Evolutionary conservation across 2,797 vertebrate species (phyloP).

Genomic region (Lophura swinhoii): DNA sequence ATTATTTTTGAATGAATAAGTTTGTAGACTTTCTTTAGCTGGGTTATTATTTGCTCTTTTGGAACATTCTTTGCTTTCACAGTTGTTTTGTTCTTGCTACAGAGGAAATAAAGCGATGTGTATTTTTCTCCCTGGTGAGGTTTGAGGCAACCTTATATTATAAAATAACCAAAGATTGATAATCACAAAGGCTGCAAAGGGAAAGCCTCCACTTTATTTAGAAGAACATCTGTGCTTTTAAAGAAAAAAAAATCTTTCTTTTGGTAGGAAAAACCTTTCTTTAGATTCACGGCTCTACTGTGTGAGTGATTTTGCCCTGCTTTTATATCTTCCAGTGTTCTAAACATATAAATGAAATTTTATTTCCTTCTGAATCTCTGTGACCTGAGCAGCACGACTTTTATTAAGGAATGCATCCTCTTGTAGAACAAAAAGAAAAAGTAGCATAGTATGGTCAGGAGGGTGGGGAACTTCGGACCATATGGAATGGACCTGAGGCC

Average conservation of each 20-base stretch:
- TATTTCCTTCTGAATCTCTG: not conserved
- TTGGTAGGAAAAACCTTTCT: not conserved
- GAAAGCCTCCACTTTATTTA: slow-evolving; percentile 21
- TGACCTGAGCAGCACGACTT: slow-evolving; percentile 34
- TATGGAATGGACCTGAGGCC: slow-evolving; percentile 41
- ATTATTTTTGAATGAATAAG: slow-evolving; percentile 54
- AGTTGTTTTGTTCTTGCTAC: slow-evolving; percentile 37
- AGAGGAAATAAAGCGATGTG: slow-evolving; percentile 41
- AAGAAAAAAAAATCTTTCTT: not conserved
- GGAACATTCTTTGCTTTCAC: slow-evolving; percentile 15
- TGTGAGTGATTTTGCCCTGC: not conserved
- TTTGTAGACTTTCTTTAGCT: slow-evolving; percentile 8
- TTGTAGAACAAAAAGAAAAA: not conserved
- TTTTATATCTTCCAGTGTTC: slow-evolving; percentile 13
- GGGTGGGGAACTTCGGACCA: slow-evolving; percentile 29
- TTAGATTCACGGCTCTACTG: not conserved
- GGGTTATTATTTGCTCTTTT: slow-evolving; percentile 27
- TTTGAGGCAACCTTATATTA: slow-evolving; percentile 36
- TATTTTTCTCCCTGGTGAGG: slow-evolving; percentile 54
- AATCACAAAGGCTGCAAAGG: slow-evolving; percentile 39
- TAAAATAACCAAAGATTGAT: slow-evolving; percentile 56
- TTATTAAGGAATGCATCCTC: slow-evolving; percentile 21
- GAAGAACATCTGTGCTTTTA: not conserved
- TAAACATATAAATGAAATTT: slow-evolving; percentile 25
- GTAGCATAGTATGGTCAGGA: not conserved